Evolutionary conservation across 2,113 vertebrate species (phyloP).

Genomic region (Cyprinus carpio): DNA sequence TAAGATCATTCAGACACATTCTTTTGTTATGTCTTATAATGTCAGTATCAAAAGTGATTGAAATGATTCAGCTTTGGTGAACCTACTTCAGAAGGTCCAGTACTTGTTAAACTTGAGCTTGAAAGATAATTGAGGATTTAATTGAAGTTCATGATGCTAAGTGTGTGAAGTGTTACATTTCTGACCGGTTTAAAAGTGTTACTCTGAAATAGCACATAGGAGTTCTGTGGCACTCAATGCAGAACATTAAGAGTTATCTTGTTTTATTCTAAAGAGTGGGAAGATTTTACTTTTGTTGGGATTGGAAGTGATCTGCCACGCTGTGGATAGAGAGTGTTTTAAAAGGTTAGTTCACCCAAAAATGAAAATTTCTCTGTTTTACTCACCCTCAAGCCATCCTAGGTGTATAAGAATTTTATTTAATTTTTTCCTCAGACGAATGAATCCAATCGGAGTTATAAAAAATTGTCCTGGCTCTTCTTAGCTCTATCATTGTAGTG

Average conservation of each 20-base stretch:
- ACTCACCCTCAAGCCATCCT: no score
- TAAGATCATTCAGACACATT: not conserved
- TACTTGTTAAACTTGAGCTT: constrained; percentile 5
- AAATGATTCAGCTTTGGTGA: not conserved
- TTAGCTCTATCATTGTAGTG: no score
- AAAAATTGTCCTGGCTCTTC: no score
- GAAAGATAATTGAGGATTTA: not conserved
- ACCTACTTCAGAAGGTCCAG: not conserved
- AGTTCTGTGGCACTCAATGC: not conserved
- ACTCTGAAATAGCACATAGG: not conserved
- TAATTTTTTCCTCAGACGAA: no score
- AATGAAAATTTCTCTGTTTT: no score
- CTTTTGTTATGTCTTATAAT: not conserved
- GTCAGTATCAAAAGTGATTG: not conserved
- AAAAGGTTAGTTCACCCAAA: no score
- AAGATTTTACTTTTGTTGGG: not conserved
- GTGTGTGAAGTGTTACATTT: not conserved
- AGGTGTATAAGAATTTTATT: no score
- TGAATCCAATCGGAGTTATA: no score
- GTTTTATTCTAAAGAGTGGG: not conserved
- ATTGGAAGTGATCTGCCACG: not conserved
- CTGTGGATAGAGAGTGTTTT: not conserved
- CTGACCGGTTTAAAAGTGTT: not conserved
- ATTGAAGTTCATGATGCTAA: not conserved
- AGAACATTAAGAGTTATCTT: not conserved